A percentile compares a stretch with the other conserved stretches of the same genome.
These are phyloP conservation scores for Iselma pallidipennis DNA, from an alignment of 2,888 invertebrate genomes.

Conservation along the genomic window DNA sequence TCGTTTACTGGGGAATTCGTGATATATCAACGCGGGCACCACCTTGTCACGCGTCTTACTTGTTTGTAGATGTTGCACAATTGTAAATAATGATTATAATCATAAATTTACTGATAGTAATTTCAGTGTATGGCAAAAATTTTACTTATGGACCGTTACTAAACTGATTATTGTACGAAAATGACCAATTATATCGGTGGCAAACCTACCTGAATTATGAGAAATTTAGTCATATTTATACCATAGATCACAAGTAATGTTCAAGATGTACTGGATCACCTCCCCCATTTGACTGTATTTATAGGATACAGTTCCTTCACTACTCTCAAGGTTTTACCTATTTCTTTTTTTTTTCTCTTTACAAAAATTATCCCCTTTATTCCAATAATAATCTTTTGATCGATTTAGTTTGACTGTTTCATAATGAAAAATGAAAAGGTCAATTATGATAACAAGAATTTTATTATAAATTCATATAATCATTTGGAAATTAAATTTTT, in stretches of 20 bases:
- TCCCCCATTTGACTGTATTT: neutral
- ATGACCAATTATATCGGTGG: too few relatives aligned
- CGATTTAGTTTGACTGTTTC: neutral
- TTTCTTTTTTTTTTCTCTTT: neutral
- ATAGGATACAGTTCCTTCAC: neutral
- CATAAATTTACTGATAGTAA: too few relatives aligned
- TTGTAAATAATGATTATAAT: neutral
- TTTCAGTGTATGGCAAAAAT: too few relatives aligned
- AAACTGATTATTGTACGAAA: too few relatives aligned
- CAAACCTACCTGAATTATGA: neutral
- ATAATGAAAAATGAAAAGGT: neutral
- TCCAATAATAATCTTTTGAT: neutral
- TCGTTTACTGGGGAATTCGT: conserved; percentile 14
- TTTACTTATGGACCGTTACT: too few relatives aligned
- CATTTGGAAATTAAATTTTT: too few relatives aligned
- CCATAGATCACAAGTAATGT: neutral
- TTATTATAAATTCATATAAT: neutral
- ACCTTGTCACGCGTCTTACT: conserved; percentile 24
- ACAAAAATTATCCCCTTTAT: neutral
- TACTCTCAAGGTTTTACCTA: neutral
- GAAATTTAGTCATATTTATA: neutral
- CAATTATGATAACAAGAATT: neutral
- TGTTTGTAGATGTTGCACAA: neutral
- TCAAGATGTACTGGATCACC: neutral
- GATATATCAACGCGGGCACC: conserved; percentile 28